These are phyloP conservation scores for Esox masquinongy DNA, from an alignment of 2,797 vertebrate genomes.

Conservation along the genomic window DNA sequence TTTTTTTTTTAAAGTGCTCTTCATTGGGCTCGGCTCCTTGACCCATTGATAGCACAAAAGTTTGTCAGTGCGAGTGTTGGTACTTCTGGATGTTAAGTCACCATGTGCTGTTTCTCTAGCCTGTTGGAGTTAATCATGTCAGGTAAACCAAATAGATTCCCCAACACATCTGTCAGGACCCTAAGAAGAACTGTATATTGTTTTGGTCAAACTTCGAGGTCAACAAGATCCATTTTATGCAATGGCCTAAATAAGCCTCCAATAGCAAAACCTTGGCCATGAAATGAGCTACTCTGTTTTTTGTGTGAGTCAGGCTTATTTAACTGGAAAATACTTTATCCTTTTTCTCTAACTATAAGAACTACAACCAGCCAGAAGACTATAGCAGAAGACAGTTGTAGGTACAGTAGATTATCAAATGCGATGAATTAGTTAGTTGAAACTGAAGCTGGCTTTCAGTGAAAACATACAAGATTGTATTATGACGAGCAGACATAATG, in stretches of 20 bases:
- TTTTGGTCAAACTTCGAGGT: neutral
- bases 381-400: neutral
- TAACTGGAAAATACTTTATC: neutral
- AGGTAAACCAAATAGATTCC: neutral
- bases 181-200: neutral
- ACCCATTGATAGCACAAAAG: no score
- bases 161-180: neutral
- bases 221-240: no score
- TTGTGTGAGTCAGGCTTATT: neutral
- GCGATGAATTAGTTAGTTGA: neutral
- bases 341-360: neutral
- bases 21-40: slow-evolving; percentile 4
- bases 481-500: no score
- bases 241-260: neutral
- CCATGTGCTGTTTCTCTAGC: neutral
- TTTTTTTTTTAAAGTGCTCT: slow-evolving; percentile 11
- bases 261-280: neutral
- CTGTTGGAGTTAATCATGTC: slow-evolving; percentile 23
- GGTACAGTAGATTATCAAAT: neutral
- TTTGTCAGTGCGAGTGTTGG: neutral
- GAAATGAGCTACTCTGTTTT: no score
- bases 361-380: neutral
- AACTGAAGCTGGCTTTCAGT: no score
- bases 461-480: no score
- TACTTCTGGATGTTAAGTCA: neutral